Conservation (phyloP, 1,140 invertebrate species). For the Polypedilum pembai region DNA sequence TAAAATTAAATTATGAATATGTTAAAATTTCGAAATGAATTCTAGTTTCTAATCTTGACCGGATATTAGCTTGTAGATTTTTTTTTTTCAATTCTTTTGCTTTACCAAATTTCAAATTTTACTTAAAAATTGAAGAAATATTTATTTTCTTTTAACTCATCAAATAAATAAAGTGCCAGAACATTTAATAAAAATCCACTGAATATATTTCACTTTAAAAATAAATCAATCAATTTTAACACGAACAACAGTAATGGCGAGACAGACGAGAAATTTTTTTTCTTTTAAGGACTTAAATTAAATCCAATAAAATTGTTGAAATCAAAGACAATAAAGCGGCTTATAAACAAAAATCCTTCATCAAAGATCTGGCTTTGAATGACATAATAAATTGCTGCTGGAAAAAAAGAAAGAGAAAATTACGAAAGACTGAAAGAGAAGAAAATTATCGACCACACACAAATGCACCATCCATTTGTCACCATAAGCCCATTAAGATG, state of each 20-base stretch:
- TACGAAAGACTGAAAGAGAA: neutral
- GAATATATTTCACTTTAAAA: neutral
- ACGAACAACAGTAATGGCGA: neutral
- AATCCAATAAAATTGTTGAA: constrained; percentile 6
- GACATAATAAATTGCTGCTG: neutral
- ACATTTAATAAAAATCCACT: neutral
- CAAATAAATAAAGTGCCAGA: neutral
- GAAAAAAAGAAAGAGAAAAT: neutral
- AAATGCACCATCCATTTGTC: constrained; percentile 2
- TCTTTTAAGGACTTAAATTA: neutral
- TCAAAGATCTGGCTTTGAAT: neutral
- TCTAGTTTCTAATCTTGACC: too few relatives aligned
- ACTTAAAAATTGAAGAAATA: too few relatives aligned
- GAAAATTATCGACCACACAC: neutral
- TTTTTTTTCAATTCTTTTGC: too few relatives aligned
- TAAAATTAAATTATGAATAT: too few relatives aligned
- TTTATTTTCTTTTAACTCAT: neutral
- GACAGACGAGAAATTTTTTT: neutral
- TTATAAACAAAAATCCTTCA: constrained; percentile 1
- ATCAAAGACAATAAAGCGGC: constrained; percentile 4
- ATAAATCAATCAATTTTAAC: neutral
- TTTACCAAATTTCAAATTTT: too few relatives aligned
- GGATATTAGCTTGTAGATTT: too few relatives aligned
- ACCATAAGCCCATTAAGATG: constrained; percentile 4
- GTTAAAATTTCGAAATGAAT: too few relatives aligned